These are phyloP conservation scores for Torymus texanus DNA, from an alignment of 2,888 invertebrate species.

Conservation along the genomic window DNA sequence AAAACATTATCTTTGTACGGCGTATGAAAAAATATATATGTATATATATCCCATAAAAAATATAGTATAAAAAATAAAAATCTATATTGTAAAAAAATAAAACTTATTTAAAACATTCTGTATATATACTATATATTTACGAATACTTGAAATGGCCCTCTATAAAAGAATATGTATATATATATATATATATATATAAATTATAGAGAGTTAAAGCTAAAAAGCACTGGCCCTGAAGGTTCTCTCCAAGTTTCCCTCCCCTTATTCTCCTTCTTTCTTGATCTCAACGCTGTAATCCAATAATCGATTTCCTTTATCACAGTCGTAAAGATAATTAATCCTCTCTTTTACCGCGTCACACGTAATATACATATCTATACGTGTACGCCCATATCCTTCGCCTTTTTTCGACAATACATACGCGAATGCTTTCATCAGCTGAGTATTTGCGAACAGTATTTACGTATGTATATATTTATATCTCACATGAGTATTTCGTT, in stretches of 20 bases:
- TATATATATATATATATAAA: constrained; percentile 7
- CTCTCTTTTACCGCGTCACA: constrained; percentile 11
- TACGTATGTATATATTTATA: too few relatives aligned
- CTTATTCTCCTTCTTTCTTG: constrained; percentile 22
- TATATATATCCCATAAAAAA: too few relatives aligned
- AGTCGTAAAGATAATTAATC: constrained; percentile 60
- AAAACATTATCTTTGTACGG: too few relatives aligned
- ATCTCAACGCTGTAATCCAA: constrained; percentile 49
- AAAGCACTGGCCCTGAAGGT: constrained; percentile 49
- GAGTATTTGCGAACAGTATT: too few relatives aligned
- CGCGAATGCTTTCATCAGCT: too few relatives aligned
- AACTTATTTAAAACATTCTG: constrained; percentile 17
- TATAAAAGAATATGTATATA: background rate
- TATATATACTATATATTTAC: background rate
- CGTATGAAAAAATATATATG: too few relatives aligned
- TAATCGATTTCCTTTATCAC: constrained; percentile 62
- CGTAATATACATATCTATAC: constrained; percentile 4
- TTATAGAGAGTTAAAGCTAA: constrained; percentile 48
- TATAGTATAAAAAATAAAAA: background rate
- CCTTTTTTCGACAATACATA: background rate
- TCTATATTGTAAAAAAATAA: constrained; percentile 13
- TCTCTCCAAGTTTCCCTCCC: constrained; percentile 33
- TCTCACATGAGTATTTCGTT: too few relatives aligned
- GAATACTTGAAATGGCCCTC: background rate
- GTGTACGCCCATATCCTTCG: background rate